These are phyloP conservation scores for Drosophila greeni DNA, from an alignment of 2,888 invertebrate species.

Conservation along the genomic window DNA sequence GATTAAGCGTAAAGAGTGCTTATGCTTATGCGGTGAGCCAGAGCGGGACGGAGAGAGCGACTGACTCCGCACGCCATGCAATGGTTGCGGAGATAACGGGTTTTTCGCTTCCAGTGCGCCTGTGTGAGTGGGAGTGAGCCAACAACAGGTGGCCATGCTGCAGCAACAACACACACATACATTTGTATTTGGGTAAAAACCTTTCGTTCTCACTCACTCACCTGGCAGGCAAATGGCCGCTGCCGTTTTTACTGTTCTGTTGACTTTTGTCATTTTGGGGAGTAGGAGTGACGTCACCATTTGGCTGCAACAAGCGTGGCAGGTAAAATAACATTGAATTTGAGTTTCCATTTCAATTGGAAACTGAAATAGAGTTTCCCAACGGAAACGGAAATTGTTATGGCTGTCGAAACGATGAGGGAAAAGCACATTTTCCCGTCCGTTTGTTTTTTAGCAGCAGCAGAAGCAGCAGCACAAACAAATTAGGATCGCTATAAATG, in stretches of 20 bases:
- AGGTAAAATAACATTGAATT: constrained; percentile 14
- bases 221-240: constrained; percentile 25
- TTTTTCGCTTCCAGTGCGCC: constrained; percentile 39
- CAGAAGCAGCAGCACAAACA: constrained; percentile 53
- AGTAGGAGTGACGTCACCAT: constrained; percentile 21
- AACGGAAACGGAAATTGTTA: constrained; percentile 72
- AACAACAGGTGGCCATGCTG: constrained; percentile 66
- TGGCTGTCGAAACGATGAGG: constrained; percentile 38
- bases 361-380: constrained; percentile 15
- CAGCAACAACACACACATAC: constrained; percentile 33
- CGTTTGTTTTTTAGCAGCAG: constrained; percentile 37
- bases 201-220: constrained; percentile 18
- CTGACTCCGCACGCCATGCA: constrained; percentile 25
- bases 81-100: constrained; percentile 61
- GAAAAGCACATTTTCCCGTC: constrained; percentile 46
- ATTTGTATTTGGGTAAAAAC: not conserved
- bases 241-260: not conserved
- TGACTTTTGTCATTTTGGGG: constrained; percentile 9
- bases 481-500: constrained; percentile 62
- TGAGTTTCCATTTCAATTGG: constrained; percentile 8
- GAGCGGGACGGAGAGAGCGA: constrained; percentile 28
- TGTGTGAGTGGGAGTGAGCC: constrained; percentile 50
- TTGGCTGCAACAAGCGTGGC: constrained; percentile 17
- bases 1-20: constrained; percentile 28
- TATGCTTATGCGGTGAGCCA: constrained; percentile 36